phyloP scores from a whole-genome alignment of 2,888 invertebrate genomes.

The Linyphia triangularis region DNA sequence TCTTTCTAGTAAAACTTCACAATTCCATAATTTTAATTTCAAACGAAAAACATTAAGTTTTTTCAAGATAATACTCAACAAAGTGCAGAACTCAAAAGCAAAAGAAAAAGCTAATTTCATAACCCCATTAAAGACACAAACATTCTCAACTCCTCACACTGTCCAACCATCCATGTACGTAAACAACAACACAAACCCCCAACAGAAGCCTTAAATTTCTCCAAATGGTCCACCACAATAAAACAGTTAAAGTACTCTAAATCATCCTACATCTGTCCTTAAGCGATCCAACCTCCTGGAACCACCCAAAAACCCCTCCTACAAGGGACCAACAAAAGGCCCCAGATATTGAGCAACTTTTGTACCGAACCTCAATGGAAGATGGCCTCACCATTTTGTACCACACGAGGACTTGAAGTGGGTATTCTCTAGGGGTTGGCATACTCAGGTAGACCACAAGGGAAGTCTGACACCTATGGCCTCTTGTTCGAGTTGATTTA shows the following conservation, averaged over 20 bases:
- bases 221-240: slow-evolving; percentile 11
- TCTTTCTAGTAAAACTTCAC: no score
- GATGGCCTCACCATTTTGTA: neutral
- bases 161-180: neutral
- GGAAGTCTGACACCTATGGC: slow-evolving; percentile 55
- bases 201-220: slow-evolving; percentile 34
- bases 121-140: no score
- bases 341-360: slow-evolving; percentile 52
- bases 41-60: no score
- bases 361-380: slow-evolving; percentile 34
- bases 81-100: no score
- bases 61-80: no score
- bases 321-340: neutral
- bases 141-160: neutral
- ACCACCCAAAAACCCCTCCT: slow-evolving; percentile 5
- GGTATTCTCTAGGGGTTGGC: slow-evolving; percentile 15
- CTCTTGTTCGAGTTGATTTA: slow-evolving; percentile 69
- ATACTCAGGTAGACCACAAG: slow-evolving; percentile 65
- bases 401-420: neutral
- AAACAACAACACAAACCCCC: slow-evolving; percentile 1
- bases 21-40: no score
- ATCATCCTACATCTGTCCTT: slow-evolving; percentile 8
- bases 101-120: no score
- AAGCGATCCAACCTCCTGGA: neutral
- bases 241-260: slow-evolving; percentile 38